Conservation (phyloP, 2,113 vertebrate genomes). For the Thunnus maccoyii region DNA sequence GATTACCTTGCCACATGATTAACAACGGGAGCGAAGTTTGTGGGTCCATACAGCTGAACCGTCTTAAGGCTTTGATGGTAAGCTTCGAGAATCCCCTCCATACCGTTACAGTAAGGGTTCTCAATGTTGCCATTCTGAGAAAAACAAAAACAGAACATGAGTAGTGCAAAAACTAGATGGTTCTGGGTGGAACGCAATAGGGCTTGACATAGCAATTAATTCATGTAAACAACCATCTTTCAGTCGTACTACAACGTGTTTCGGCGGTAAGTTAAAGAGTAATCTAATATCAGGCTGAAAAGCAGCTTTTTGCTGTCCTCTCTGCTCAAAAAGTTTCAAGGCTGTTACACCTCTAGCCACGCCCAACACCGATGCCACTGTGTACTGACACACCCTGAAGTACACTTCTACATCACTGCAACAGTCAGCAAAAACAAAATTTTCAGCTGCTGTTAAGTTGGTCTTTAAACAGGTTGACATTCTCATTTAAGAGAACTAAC, state of each 20-base stretch:
- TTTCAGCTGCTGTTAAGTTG: too few species aligned
- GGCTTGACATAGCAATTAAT: neutral
- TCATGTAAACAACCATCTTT: neutral
- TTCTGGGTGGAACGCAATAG: neutral
- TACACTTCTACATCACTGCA: too few species aligned
- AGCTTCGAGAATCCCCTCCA: constrained; percentile 94
- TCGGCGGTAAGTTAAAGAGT: too few species aligned
- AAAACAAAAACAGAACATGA: constrained; percentile 37
- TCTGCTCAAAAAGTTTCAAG: too few species aligned
- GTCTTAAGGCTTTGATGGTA: constrained; percentile 96
- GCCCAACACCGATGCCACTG: too few species aligned
- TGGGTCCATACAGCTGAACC: constrained; percentile 96
- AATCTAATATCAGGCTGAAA: too few species aligned
- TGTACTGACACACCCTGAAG: too few species aligned
- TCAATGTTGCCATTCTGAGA: constrained; percentile 92
- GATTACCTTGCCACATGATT: constrained; percentile 93
- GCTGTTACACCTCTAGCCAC: too few species aligned
- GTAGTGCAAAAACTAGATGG: neutral
- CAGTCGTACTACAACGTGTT: neutral
- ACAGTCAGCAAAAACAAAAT: too few species aligned
- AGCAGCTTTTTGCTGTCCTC: too few species aligned
- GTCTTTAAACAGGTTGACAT: too few species aligned
- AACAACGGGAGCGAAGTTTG: constrained; percentile 95
- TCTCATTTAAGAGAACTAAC: too few species aligned
- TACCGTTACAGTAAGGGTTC: constrained; percentile 94